Evolutionary conservation across 2,113 vertebrate genomes (phyloP).

Genomic region (Xiphorhynchus elegans): DNA sequence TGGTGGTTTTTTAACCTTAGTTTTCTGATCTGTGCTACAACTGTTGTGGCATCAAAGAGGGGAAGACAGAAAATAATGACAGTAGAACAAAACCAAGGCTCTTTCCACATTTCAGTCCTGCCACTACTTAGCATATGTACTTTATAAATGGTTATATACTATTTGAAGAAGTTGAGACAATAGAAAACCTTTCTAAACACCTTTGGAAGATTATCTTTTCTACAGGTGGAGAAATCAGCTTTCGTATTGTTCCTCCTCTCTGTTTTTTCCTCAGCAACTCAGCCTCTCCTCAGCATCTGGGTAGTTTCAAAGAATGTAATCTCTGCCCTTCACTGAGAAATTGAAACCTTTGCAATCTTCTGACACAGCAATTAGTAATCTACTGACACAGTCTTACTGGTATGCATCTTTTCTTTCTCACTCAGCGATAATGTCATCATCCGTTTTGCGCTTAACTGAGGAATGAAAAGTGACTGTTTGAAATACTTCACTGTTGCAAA

Average conservation of each 20-base stretch:
- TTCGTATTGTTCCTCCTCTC: neutral
- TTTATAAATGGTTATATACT: neutral
- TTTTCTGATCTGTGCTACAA: neutral
- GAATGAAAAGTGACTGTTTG: slow-evolving; percentile 23
- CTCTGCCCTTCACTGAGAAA: neutral
- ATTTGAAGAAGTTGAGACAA: neutral
- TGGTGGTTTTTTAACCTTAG: neutral
- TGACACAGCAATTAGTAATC: slow-evolving; percentile 13
- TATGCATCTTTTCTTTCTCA: slow-evolving; percentile 11
- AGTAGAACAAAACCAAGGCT: neutral
- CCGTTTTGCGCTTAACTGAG: neutral
- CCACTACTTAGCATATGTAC: neutral
- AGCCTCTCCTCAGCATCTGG: neutral
- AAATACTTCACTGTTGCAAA: slow-evolving; percentile 17
- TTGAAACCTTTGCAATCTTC: neutral
- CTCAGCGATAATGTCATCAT: slow-evolving; percentile 42
- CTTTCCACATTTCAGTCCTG: neutral
- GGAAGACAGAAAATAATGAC: neutral
- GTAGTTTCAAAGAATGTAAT: neutral
- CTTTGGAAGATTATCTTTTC: neutral
- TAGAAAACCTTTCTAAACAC: neutral
- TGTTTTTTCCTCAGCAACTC: neutral
- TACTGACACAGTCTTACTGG: slow-evolving; percentile 23
- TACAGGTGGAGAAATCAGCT: neutral
- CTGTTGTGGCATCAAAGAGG: neutral